Evolutionary conservation across 1,140 invertebrate genomes (phyloP).

Genomic region (Drosophila mojavensis): DNA sequence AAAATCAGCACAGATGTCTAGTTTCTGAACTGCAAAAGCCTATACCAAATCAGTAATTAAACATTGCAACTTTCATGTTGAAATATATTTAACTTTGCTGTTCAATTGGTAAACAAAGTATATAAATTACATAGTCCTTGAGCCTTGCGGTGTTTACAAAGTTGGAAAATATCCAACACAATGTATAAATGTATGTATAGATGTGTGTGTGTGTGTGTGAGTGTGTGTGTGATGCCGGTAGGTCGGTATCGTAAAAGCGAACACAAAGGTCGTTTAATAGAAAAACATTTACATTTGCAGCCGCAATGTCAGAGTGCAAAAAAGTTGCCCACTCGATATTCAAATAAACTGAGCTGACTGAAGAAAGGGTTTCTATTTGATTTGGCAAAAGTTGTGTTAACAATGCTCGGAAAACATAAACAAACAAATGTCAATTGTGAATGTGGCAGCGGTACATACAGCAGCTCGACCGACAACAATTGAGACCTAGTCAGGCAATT

Average conservation of each 20-base stretch:
- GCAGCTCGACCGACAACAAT: slow-evolving; percentile 11
- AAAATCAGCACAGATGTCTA: too few relatives aligned
- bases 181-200: background rate
- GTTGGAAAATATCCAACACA: background rate
- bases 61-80: too few relatives aligned
- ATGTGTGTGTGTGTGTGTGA: background rate
- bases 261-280: slow-evolving; percentile 26
- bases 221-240: background rate
- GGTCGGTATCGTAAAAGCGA: background rate
- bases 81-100: too few relatives aligned
- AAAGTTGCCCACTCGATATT: slow-evolving; percentile 42
- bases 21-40: too few relatives aligned
- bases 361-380: slow-evolving; percentile 39
- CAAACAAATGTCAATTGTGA: slow-evolving; percentile 68
- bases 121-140: background rate
- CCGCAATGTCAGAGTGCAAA: slow-evolving; percentile 64
- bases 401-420: slow-evolving; percentile 78
- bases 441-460: slow-evolving; percentile 25
- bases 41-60: too few relatives aligned
- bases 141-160: background rate
- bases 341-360: slow-evolving; percentile 3
- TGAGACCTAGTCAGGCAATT: slow-evolving; percentile 21
- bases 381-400: slow-evolving; percentile 62
- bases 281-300: slow-evolving; percentile 78
- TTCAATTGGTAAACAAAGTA: background rate